Base-by-base conservation (phyloP, 2,888 invertebrate genomes). In the Ophraella communa region DNA sequence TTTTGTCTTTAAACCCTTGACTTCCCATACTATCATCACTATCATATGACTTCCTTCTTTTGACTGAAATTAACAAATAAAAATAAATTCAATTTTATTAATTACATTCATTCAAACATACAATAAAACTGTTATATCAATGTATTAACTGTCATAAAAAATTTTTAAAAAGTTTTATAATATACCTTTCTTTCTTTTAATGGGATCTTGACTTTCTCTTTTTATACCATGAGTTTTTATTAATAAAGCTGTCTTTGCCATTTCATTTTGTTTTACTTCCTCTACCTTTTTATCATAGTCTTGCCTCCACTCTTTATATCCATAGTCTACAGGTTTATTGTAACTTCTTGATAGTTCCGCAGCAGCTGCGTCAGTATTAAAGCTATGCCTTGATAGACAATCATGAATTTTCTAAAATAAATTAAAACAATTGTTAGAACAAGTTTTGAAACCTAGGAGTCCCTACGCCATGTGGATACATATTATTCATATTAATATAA, bases 11-110 rank as follows among this genome's bases (percentile, higher is more conserved):
- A 63, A 87, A 88, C 78, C 87, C 83, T 1, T 86, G 85, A 60
- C 87, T 88, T 63, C 85, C 84, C 63, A 87, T 86, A 62, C 86
- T 87, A 70, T 88, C 88, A 71, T 89, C 88, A 71, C 86, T 86
- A 23, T 85, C 87, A 64, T 73, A 74, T 4, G 74, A 70, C 53
- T 59, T 69, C 60, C 70, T 70, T 66, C 74, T 67, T 68, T 72
- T 74, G 11, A 70, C 72, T 72, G 44, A 56, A 68, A 23, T 39
- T 47, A 60, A 62, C 56, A 14, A 27, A 27, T 49, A 11, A 14
- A 20, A 27, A 3, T 24, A n/a, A n/a, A n/a, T n/a, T n/a, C n/a
- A n/a, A n/a, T n/a, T n/a, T n/a, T n/a, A n/a, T n/a, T n/a, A n/a
- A n/a, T n/a, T n/a, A n/a, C n/a, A n/a, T n/a, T n/a, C n/a, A n/a